Conservation (phyloP, 2,888 invertebrate species). For the Chymomyza amoena region DNA sequence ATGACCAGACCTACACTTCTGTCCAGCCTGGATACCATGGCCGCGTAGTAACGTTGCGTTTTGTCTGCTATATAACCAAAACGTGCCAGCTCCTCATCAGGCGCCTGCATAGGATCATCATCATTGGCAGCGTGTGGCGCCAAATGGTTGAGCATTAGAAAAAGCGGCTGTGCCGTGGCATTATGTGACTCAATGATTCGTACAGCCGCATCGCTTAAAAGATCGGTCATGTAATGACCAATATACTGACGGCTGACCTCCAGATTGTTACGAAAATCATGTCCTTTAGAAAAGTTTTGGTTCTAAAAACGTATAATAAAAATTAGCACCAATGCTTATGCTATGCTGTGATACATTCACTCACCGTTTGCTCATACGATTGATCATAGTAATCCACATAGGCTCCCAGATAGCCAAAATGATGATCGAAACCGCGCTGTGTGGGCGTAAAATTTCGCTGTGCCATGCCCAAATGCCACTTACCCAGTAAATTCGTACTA, state of each 20-base stretch:
- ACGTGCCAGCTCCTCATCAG: conserved; percentile 84
- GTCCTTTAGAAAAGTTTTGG: conserved; percentile 75
- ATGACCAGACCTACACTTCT: conserved; percentile 89
- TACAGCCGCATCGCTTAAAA: conserved; percentile 84
- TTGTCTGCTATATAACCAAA: conserved; percentile 84
- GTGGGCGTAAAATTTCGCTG: conserved; percentile 82
- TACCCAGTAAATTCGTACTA: conserved; percentile 90
- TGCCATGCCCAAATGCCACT: conserved; percentile 94
- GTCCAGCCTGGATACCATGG: conserved; percentile 91
- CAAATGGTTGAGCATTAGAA: conserved; percentile 88
- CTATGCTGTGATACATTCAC: too few relatives aligned
- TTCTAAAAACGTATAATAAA: conserved; percentile 12
- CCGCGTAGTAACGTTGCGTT: conserved; percentile 85
- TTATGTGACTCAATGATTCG: conserved; percentile 83
- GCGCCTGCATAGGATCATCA: conserved; percentile 85
- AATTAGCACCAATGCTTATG: too few relatives aligned
- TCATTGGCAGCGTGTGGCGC: conserved; percentile 89
- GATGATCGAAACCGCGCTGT: conserved; percentile 87
- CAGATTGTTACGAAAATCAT: conserved; percentile 80
- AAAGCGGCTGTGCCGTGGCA: conserved; percentile 82
- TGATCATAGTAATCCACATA: conserved; percentile 90
- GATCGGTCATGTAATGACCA: conserved; percentile 84
- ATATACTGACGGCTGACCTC: conserved; percentile 80
- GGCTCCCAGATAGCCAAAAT: conserved; percentile 91
- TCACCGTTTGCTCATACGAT: too few relatives aligned